These are phyloP conservation scores for Listronotus oregonensis DNA, from an alignment of 1,140 invertebrate genomes.

Conservation along the genomic window DNA sequence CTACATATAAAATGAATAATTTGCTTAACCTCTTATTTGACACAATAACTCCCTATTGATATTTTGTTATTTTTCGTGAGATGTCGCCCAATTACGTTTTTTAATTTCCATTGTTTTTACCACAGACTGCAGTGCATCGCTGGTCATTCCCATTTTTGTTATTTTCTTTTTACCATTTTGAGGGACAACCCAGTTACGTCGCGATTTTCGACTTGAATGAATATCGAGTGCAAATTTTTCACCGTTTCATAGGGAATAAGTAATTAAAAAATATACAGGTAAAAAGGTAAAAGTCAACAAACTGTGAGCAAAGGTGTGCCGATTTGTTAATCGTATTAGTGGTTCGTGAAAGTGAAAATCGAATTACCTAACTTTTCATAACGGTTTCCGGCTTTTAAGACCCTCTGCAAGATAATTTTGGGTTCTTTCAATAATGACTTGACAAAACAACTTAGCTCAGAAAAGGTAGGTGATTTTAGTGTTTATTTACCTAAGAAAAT, in stretches of 20 bases:
- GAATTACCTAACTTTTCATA: conserved; percentile 18
- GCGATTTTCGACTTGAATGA: neutral
- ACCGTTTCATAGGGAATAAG: neutral
- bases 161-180: conserved; percentile 20
- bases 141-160: conserved; percentile 20
- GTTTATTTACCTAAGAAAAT: neutral
- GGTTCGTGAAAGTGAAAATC: conserved; percentile 30
- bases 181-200: conserved; percentile 1
- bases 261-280: neutral
- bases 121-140: conserved; percentile 18
- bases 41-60: no score
- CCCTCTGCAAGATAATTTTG: no score
- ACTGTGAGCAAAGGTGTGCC: conserved; percentile 23
- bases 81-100: conserved; percentile 12
- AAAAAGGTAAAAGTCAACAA: neutral
- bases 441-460: neutral
- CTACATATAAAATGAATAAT: no score
- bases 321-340: conserved; percentile 18
- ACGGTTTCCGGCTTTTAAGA: neutral
- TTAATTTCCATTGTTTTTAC: conserved; percentile 26
- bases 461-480: no score
- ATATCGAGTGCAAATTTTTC: neutral
- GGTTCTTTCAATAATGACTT: neutral
- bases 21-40: no score
- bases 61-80: neutral